Percentiles rank a stretch among this genome's conserved stretches.
These are phyloP conservation scores for Meloidogyne exigua DNA, from an alignment of 1,140 invertebrate genomes.

Conservation along the genomic window DNA sequence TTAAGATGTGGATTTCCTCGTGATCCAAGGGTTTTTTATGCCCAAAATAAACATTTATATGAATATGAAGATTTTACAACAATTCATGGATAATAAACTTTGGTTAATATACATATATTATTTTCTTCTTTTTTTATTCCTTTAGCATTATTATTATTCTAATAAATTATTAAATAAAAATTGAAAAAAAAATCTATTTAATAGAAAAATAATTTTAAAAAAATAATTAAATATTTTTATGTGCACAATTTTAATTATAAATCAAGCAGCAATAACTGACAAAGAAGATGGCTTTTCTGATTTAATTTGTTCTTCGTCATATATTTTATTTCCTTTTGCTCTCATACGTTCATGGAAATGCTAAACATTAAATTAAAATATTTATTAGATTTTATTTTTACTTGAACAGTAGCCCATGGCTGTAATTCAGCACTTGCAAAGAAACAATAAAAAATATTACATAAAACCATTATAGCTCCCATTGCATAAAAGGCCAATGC, in stretches of 20 bases:
- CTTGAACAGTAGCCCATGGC: conserved; percentile 30
- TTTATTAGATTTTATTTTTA: not conserved
- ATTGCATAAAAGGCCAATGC: conserved; percentile 34
- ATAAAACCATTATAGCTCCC: conserved; percentile 34
- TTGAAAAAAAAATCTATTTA: no score
- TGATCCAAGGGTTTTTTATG: conserved; percentile 56
- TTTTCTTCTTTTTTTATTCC: no score
- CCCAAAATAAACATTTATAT: conserved; percentile 55
- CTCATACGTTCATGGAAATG: conserved; percentile 25
- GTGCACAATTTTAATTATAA: not conserved
- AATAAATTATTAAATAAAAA: no score
- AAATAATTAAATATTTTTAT: no score
- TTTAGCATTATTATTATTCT: no score
- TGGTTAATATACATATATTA: conserved; percentile 23
- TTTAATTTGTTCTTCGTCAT: not conserved
- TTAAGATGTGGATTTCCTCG: conserved; percentile 58
- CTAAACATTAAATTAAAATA: not conserved
- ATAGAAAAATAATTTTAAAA: no score
- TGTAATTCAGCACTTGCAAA: conserved; percentile 34
- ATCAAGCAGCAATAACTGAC: not conserved
- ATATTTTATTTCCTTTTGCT: not conserved
- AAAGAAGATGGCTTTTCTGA: not conserved
- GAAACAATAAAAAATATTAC: conserved; percentile 37
- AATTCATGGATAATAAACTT: conserved; percentile 24
- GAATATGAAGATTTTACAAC: conserved; percentile 55